phyloP scores from a whole-genome alignment of 1,140 invertebrate genomes.

The Calosoma granatense region DNA sequence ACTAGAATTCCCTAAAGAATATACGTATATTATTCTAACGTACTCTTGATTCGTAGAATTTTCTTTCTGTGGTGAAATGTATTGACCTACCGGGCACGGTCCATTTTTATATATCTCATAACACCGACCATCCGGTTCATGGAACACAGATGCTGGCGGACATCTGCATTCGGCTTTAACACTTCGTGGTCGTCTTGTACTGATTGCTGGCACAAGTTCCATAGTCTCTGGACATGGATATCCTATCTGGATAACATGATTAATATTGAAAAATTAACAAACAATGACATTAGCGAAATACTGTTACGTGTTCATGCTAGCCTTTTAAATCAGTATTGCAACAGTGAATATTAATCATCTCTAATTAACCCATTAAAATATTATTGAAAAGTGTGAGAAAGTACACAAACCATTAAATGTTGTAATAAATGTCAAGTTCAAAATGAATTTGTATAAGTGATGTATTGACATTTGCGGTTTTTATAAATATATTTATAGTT shows the following conservation, averaged over 20 bases:
- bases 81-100: constrained; percentile 57
- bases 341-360: neutral
- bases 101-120: constrained; percentile 59
- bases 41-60: neutral
- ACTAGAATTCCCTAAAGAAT: neutral
- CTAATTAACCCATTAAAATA: neutral
- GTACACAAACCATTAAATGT: no score
- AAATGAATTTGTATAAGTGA: neutral
- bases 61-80: constrained; percentile 53
- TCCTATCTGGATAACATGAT: constrained; percentile 43
- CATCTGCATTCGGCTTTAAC: constrained; percentile 62
- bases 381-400: neutral
- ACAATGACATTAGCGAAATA: neutral
- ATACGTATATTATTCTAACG: neutral
- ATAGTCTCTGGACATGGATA: constrained; percentile 72
- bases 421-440: neutral
- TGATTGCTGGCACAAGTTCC: constrained; percentile 55
- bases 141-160: constrained; percentile 61
- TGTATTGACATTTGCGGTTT: neutral
- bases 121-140: constrained; percentile 44
- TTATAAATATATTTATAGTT: no score
- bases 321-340: neutral
- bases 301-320: neutral
- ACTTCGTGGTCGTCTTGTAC: constrained; percentile 36
- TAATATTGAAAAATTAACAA: constrained; percentile 12